Percentiles rank a stretch among this genome's conserved stretches.
phyloP scores from a whole-genome alignment of 2,113 vertebrate genomes.

The Podarcis raffonei region DNA sequence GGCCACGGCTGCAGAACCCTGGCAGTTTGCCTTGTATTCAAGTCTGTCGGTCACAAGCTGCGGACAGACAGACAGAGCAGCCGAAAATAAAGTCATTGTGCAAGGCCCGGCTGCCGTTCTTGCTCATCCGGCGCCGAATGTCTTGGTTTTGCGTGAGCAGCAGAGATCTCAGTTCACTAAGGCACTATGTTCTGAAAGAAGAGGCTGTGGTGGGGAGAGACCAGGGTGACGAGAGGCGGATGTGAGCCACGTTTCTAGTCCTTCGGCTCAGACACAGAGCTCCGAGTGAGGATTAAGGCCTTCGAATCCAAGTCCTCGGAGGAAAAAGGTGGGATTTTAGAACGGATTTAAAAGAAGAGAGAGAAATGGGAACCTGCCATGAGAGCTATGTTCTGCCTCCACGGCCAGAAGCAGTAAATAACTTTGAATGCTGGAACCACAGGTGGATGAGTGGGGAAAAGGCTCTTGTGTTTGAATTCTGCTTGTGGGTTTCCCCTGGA shows the following conservation, averaged over 20 bases:
- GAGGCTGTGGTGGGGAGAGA: too few relatives aligned
- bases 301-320: background rate
- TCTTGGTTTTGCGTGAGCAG: background rate
- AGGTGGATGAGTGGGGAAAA: too few relatives aligned
- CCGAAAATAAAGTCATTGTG: background rate
- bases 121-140: background rate
- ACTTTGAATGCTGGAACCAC: too few relatives aligned
- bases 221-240: background rate
- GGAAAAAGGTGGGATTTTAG: too few relatives aligned
- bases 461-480: too few relatives aligned
- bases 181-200: background rate
- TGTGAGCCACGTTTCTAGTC: background rate
- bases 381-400: background rate
- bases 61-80: background rate
- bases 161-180: background rate
- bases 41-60: background rate
- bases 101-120: background rate
- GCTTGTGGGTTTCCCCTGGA: too few relatives aligned
- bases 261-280: background rate
- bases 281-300: background rate
- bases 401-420: background rate
- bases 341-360: background rate
- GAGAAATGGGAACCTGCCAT: background rate
- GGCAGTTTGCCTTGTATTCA: background rate
- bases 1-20: background rate